Evolutionary conservation across 2,888 invertebrate species (phyloP).

Genomic region (Nesidiocoris tenuis): DNA sequence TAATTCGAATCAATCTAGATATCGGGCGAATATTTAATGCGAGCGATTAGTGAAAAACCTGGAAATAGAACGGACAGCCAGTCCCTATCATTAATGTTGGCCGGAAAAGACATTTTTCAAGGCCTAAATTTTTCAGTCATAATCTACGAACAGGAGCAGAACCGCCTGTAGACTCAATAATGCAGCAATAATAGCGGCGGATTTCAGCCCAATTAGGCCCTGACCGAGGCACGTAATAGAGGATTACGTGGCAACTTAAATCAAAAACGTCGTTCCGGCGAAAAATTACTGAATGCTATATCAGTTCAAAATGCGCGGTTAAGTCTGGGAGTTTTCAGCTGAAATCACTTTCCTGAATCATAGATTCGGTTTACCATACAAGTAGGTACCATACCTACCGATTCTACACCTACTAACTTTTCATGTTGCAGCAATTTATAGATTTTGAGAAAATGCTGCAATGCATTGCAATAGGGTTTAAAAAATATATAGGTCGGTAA

Average conservation of each 20-base stretch:
- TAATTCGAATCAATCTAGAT: not conserved
- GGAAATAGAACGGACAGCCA: not conserved
- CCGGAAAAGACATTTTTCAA: not conserved
- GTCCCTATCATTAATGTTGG: not conserved
- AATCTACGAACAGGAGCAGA: not conserved
- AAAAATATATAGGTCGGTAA: too few species aligned
- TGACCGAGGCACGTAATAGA: not conserved
- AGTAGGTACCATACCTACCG: too few species aligned
- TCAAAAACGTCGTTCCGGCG: too few species aligned
- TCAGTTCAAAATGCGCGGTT: too few species aligned
- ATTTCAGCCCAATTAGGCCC: not conserved
- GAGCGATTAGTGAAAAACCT: not conserved
- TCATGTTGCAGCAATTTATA: too few species aligned
- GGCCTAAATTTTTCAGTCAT: not conserved
- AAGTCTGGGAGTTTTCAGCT: too few species aligned
- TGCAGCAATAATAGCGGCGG: not conserved
- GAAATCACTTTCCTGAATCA: too few species aligned
- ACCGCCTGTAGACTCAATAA: not conserved
- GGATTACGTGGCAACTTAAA: not conserved
- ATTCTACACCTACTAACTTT: too few species aligned
- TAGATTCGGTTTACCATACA: too few species aligned
- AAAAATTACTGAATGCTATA: too few species aligned
- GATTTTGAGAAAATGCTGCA: too few species aligned
- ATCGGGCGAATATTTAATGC: not conserved
- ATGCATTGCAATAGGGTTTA: too few species aligned